Percentiles rank a stretch among this genome's conserved stretches.
Evolutionary conservation across 2,797 vertebrate species (phyloP).

Genomic region (Macroramphosus scolopax): DNA sequence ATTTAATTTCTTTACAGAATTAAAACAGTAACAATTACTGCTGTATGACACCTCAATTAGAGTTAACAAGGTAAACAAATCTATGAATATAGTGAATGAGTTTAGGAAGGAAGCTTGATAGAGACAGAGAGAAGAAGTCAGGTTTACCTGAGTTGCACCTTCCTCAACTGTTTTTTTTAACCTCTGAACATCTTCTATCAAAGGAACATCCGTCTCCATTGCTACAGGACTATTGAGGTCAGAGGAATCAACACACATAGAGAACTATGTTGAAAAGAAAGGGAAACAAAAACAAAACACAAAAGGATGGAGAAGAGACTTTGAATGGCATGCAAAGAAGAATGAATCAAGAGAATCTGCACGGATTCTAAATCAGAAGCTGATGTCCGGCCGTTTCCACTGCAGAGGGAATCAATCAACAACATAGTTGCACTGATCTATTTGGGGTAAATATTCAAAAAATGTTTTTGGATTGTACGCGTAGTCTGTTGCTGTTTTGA

Average conservation of each 20-base stretch:
- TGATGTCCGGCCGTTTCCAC: too few species aligned
- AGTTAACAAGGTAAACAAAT: background rate
- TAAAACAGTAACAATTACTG: background rate
- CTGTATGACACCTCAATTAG: background rate
- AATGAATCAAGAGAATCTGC: slow-evolving; percentile 42
- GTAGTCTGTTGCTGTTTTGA: too few species aligned
- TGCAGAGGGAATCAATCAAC: too few species aligned
- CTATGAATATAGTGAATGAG: slow-evolving; percentile 2
- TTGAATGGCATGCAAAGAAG: slow-evolving; percentile 75
- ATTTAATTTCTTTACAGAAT: slow-evolving; percentile 1
- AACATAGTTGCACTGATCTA: too few species aligned
- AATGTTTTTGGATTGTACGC: too few species aligned
- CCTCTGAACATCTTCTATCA: slow-evolving; percentile 95
- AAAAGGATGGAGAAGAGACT: slow-evolving; percentile 58
- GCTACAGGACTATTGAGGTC: slow-evolving; percentile 90
- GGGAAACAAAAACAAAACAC: slow-evolving; percentile 56
- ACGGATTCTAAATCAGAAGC: slow-evolving; percentile 1
- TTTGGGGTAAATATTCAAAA: too few species aligned
- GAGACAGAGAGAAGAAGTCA: slow-evolving; percentile 68
- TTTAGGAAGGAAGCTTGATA: slow-evolving; percentile 24
- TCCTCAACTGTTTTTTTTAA: slow-evolving; percentile 94
- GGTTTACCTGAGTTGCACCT: slow-evolving; percentile 91
- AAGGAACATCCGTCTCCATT: slow-evolving; percentile 94
- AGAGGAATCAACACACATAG: slow-evolving; percentile 86
- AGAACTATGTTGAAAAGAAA: slow-evolving; percentile 83